Evolutionary conservation across 2,113 vertebrate genomes (phyloP).

Genomic region (Aythya baeri): DNA sequence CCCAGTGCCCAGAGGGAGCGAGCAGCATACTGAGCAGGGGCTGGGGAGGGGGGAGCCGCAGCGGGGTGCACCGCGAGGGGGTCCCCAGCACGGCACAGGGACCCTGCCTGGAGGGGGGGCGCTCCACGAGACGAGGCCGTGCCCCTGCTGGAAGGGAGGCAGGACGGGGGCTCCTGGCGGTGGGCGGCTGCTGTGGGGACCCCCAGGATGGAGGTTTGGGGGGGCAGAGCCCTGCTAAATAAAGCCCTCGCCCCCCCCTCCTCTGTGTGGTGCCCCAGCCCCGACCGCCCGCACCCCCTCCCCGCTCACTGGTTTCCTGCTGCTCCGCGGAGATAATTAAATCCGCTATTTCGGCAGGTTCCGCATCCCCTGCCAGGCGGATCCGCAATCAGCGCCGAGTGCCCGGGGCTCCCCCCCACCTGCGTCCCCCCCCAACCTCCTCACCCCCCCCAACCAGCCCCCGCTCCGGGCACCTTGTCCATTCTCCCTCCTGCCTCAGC

Average conservation of each 20-base stretch:
- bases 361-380: conserved; percentile 66
- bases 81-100: not conserved
- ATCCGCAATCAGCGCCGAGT: conserved; percentile 46
- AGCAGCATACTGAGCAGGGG: conserved; percentile 60
- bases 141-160: not conserved
- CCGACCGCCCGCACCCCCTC: not conserved
- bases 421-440: not conserved
- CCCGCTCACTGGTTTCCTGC: not conserved
- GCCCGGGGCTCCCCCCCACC: conserved; percentile 25
- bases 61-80: fast-evolving
- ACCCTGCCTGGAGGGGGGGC: not conserved
- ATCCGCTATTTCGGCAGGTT: conserved; percentile 68
- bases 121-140: not conserved
- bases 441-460: not conserved
- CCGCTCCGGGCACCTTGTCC: not conserved
- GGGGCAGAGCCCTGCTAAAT: not conserved
- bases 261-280: not conserved
- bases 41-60: not conserved
- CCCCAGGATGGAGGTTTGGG: not conserved
- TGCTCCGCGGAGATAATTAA: conserved; percentile 63
- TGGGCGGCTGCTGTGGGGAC: not conserved
- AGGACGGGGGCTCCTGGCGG: not conserved
- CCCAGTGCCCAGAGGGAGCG: conserved; percentile 63
- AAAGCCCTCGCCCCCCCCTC: not conserved
- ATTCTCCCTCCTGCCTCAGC: not conserved